Base-by-base conservation (phyloP, 2,797 vertebrate species). In the Amniataba percoides region DNA sequence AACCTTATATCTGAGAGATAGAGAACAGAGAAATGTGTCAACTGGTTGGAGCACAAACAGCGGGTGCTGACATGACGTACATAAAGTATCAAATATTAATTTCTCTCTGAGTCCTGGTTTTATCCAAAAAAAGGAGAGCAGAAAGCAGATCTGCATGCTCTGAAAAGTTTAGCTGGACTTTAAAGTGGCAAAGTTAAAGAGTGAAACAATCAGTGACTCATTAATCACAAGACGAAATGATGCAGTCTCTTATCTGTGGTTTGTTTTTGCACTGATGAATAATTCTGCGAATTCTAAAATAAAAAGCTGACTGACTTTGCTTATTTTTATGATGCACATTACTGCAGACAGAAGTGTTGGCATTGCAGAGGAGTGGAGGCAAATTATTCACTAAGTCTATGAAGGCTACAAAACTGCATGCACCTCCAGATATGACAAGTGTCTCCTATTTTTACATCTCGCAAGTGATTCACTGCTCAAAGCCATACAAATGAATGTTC, bases 201-300 rank as follows among this genome's bases (percentile, higher is more conserved):
- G 46, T 16, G 7, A 84, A 69, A 58, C 56, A 60, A 74, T 31
- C 45, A 36, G 49, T 74, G 78, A 74, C 13, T 83, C 40, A 70
- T 58, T 81, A 51, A 36, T 49, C 40, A 74, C 58, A 36, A 46
- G 70, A 71, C 73, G 42, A 78, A 78, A 46, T 45, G 5, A 43
- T 23, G 23, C n/a, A 23, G 11, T 57, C n/a, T 59, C 57, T 42
- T 49, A 46, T 71, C 46, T 71, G 40, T 14, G 40, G 34, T 72
- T 63, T 53, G 31, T 70, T 70, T 42, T 65, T 60, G n/a, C 49
- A 66, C 23, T 67, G 48, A 73, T 84, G 61, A 80, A 76, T 86
- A 80, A 81, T 77, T 78, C 51, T 27, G 16, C 15, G 43, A n/a
- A n/a, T n/a, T 81, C 56, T 48, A 59, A 70, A 84, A 82, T 64